Evolutionary conservation across 2,113 vertebrate species (phyloP).

Genomic region (Muscicapa adusta): DNA sequence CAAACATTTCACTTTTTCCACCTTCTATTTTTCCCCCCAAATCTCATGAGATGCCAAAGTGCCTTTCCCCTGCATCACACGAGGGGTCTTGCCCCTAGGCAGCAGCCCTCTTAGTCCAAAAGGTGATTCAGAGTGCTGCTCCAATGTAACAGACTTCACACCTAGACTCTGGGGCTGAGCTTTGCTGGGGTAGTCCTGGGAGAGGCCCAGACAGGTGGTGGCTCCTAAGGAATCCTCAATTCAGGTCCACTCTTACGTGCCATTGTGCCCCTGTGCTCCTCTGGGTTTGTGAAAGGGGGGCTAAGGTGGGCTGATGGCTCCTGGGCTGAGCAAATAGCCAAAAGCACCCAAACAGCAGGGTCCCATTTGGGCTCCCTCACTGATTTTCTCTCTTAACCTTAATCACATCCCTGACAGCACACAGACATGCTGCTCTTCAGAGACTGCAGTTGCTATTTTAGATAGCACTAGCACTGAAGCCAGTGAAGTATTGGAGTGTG

Average conservation of each 20-base stretch:
- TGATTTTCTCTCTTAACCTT: neutral
- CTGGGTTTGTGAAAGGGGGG: neutral
- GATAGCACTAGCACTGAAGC: neutral
- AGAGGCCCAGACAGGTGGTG: neutral
- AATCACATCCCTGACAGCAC: neutral
- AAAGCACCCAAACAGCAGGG: no score
- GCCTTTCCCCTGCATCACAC: neutral
- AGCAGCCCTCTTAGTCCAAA: neutral
- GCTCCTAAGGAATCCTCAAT: neutral
- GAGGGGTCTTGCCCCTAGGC: neutral
- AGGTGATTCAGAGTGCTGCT: neutral
- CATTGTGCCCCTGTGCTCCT: neutral
- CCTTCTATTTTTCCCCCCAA: neutral
- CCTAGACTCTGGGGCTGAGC: neutral
- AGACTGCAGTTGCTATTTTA: neutral
- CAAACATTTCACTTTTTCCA: neutral
- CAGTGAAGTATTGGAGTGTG: neutral
- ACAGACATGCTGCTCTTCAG: neutral
- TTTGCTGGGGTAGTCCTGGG: neutral
- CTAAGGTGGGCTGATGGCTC: neutral
- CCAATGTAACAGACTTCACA: fast-evolving
- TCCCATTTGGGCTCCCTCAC: fast-evolving
- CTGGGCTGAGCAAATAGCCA: no score
- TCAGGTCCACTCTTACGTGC: neutral
- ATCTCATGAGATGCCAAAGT: neutral